A percentile compares a stretch with the other conserved stretches of the same genome.
Conservation (phyloP, 1,140 invertebrate species). For the Lordiphosa collinella region DNA sequence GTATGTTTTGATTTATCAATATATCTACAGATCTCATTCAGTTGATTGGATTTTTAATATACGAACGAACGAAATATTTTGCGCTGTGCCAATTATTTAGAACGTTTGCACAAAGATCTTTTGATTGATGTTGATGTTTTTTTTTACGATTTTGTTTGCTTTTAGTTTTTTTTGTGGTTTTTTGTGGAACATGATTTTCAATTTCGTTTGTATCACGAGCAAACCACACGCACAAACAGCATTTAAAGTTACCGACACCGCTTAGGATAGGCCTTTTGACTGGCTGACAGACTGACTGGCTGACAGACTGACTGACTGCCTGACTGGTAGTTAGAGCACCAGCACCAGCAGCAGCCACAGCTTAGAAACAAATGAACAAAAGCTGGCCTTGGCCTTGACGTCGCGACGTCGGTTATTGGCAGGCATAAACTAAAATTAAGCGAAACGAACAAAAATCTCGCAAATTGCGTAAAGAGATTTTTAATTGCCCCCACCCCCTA, state of each 20-base stretch:
- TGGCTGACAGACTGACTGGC: not conserved
- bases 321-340: slow-evolving; percentile 20
- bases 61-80: too few relatives aligned
- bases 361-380: slow-evolving; percentile 35
- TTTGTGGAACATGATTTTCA: slow-evolving; percentile 12
- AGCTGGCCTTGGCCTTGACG: slow-evolving; percentile 55
- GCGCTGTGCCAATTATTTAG: slow-evolving; percentile 1
- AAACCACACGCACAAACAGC: slow-evolving; percentile 7
- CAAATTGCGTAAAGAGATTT: slow-evolving; percentile 51
- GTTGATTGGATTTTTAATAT: slow-evolving; percentile 1
- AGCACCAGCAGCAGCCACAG: too few relatives aligned
- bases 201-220: slow-evolving; percentile 1
- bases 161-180: not conserved
- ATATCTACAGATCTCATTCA: not conserved
- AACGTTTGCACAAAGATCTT: slow-evolving; percentile 5
- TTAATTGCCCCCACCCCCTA: slow-evolving; percentile 34
- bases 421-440: slow-evolving; percentile 58
- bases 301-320: not conserved
- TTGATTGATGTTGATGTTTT: slow-evolving; percentile 9
- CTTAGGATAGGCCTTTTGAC: slow-evolving; percentile 2
- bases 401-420: slow-evolving; percentile 51
- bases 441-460: slow-evolving; percentile 36
- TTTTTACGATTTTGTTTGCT: not conserved
- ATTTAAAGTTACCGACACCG: not conserved
- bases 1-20: not conserved